Base-by-base conservation (phyloP, 1,140 invertebrate species). In the Himalopsyche phryganea region DNA sequence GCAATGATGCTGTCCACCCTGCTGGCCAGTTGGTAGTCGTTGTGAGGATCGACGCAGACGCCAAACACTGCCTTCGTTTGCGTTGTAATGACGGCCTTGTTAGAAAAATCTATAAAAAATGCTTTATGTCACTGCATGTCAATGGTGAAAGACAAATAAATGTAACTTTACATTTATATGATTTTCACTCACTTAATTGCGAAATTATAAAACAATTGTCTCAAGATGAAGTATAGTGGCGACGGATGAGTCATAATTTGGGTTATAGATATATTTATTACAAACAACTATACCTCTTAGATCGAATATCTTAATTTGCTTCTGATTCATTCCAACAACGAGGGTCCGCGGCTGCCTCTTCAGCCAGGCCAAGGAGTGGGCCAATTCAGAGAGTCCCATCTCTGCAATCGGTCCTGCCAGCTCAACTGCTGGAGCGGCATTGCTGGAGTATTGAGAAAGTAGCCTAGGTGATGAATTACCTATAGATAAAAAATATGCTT, bases 251-350 rank as follows among this genome's bases (percentile, higher is more conserved):
- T n/a, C n/a, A n/a, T n/a, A n/a, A n/a, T n/a, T n/a, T n/a, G n/a
- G n/a, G n/a, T n/a, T n/a, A n/a, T n/a, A n/a, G n/a, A n/a, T n/a
- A n/a, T n/a, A n/a, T n/a, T n/a, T n/a, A n/a, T n/a, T n/a, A n/a
- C n/a, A n/a, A n/a, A n/a, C 9, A 28, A 28, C 9, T 9, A 3
- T 77, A 95, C 93, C 92, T 85, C 93, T 81, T 0, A 96, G 80
- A 74, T 98, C 95, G 71, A 91, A 90, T n/a, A 97, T 81, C 75
- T 91, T 91, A 5, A 98, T 83, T 64, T 88, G 84, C 66, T 95
- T 96, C 59, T 88, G 85, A 74, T 92, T 96, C 78, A 94, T 89
- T 7, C 92, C 93, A 17, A 89, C 84, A 6, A 93, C 83, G 4
- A 97, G 76, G 14, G 87, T 85, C 61, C 87, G 84, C 1, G 83